A percentile compares a stretch with the other conserved stretches of the same genome.
phyloP scores from a whole-genome alignment of 2,113 vertebrate genomes.

The Acinonyx jubatus region DNA sequence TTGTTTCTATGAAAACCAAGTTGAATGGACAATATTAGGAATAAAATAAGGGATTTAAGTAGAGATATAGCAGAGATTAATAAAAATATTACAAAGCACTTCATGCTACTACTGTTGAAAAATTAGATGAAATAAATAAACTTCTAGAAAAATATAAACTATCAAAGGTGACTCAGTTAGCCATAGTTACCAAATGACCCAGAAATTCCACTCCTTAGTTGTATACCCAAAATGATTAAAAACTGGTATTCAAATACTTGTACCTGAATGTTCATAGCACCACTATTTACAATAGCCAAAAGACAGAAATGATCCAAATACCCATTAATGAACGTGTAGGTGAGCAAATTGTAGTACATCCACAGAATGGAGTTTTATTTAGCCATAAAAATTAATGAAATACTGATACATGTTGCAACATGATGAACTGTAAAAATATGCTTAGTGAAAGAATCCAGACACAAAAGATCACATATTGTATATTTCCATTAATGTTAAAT shows the following conservation, averaged over 20 bases:
- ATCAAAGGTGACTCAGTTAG: not conserved
- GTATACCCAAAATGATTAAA: not conserved
- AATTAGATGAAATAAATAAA: not conserved
- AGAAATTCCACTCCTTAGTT: not conserved
- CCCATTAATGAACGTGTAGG: not conserved
- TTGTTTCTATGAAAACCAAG: not conserved
- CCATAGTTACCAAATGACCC: not conserved
- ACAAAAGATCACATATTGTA: not conserved
- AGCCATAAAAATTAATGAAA: not conserved
- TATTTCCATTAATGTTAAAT: not conserved
- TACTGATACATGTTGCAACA: not conserved
- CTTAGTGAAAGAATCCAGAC: not conserved
- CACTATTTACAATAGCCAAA: not conserved
- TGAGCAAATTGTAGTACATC: not conserved
- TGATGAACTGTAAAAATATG: not conserved
- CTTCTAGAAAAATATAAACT: constrained; percentile 4
- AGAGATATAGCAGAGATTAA: constrained; percentile 9
- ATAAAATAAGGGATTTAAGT: not conserved
- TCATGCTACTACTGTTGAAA: constrained; percentile 16
- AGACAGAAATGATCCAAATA: not conserved
- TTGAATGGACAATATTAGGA: constrained; percentile 2
- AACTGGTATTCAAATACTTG: not conserved
- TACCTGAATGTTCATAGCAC: not conserved
- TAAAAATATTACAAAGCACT: not conserved
- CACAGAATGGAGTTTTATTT: not conserved